phyloP scores from a whole-genome alignment of 2,113 vertebrate species.

The Xenopus borealis region DNA sequence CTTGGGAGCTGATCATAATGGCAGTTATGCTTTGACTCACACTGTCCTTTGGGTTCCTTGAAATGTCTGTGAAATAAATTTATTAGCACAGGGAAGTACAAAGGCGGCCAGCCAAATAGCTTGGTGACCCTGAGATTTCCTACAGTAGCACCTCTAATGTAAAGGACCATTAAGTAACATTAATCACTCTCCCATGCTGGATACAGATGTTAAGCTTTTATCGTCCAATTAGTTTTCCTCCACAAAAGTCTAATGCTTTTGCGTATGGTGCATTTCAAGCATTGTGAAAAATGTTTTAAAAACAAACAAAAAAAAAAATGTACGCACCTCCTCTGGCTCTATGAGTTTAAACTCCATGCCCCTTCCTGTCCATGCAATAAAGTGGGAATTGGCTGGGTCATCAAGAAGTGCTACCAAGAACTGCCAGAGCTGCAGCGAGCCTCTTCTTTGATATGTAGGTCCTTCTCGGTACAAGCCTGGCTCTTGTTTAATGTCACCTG shows the following conservation, averaged over 20 bases:
- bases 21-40: neutral
- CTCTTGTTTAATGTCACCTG: conserved; percentile 96
- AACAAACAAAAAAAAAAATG: neutral
- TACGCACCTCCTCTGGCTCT: conserved; percentile 91
- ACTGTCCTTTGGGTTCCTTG: neutral
- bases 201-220: no score
- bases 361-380: conserved; percentile 96
- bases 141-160: neutral
- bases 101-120: neutral
- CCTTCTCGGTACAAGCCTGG: conserved; percentile 94
- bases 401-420: conserved; percentile 95
- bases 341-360: conserved; percentile 99
- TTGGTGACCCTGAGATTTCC: neutral
- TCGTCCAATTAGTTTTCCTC: no score
- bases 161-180: neutral
- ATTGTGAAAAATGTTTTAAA: neutral
- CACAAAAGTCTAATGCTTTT: neutral
- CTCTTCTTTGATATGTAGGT: conserved; percentile 91
- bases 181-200: no score
- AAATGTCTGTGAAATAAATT: neutral
- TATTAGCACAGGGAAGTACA: neutral
- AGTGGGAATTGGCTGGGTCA: conserved; percentile 96
- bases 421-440: conserved; percentile 97
- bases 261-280: neutral
- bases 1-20: neutral